Conservation (phyloP, 53 echinoderm and acorn worm species). For the Apostichopus leukothele region DNA sequence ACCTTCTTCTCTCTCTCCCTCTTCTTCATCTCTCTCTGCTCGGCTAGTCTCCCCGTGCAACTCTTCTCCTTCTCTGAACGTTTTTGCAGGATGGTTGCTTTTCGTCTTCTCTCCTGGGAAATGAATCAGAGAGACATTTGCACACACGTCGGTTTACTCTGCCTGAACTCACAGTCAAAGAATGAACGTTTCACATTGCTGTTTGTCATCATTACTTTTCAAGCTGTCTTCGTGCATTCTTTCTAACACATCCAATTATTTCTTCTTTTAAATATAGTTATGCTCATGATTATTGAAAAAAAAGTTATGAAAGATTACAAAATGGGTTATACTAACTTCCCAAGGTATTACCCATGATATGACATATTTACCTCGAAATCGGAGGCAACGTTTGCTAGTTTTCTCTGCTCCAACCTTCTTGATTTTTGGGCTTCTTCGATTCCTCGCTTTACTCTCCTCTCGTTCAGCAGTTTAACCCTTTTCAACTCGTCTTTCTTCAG, state of each 20-base stretch:
- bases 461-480: slow-evolving; percentile 18
- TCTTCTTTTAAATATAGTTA: too few relatives aligned
- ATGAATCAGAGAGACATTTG: not conserved
- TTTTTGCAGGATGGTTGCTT: slow-evolving; percentile 14
- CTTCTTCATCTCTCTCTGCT: slow-evolving; percentile 2
- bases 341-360: too few relatives aligned
- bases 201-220: slow-evolving; percentile 6
- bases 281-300: too few relatives aligned
- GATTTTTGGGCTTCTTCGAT: slow-evolving; percentile 27
- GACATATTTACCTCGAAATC: slow-evolving; percentile 20
- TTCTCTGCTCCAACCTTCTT: not conserved
- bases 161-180: not conserved
- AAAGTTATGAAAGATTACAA: too few relatives aligned
- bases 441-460: slow-evolving; percentile 15
- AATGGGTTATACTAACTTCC: too few relatives aligned
- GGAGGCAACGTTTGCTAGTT: not conserved
- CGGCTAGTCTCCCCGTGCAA: not conserved
- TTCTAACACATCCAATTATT: too few relatives aligned
- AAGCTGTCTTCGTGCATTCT: not conserved
- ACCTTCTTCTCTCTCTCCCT: slow-evolving; percentile 25
- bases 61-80: not conserved
- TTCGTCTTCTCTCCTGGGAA: not conserved
- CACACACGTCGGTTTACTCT: not conserved
- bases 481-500: slow-evolving; percentile 28
- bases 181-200: not conserved